Base-by-base conservation (phyloP, 2,113 vertebrate species). In the Microcebus jonahi region DNA sequence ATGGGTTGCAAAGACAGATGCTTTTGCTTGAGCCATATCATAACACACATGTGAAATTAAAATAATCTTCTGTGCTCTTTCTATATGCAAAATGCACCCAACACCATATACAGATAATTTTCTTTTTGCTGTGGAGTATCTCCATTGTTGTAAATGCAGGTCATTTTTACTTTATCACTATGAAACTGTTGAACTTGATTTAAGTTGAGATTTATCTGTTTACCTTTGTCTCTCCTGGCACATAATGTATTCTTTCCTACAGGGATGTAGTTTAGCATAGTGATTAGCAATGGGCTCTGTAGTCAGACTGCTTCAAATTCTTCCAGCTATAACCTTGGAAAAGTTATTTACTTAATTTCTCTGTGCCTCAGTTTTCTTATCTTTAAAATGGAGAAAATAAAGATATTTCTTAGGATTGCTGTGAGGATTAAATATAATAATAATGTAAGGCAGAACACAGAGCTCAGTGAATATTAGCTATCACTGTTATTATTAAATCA, bases 341-440 rank as follows among this genome's bases (percentile, higher is more conserved):
- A 84, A 39, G 31, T 92, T 91, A 59, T 42, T 84, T 48, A 34
- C 48, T 70, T 63, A 73, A 6, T 93, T 95, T 59, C 27, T 80
- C 45, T 76, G n/a, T 94, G 42, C 65, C 31, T 97, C 77, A 59
- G 29, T 95, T 94, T 89, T 42, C 90, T 73, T 63, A 42, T 87
- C 36, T 70, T 93, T 75, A 68, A 95, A 67, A 57, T 90, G 31
- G n/a, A 90, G 55, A 92, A 91, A 86, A 59, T 91, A 93, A 50
- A 93, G 20, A 27, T 45, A 71, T 34, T 90, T 93, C 8, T 29
- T 48, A 53, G 42, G 29, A 29, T 76, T 82, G 53, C 29, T 94
- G 3, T 81, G 79, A 95, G 34, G 83, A 59, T 79, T 92, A 87
- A 80, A 67, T 91, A 71, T 88, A 36, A 45, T 81, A 70, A 61